phyloP scores from a whole-genome alignment of 1,140 invertebrate species.

The Notospermus geniculatus region DNA sequence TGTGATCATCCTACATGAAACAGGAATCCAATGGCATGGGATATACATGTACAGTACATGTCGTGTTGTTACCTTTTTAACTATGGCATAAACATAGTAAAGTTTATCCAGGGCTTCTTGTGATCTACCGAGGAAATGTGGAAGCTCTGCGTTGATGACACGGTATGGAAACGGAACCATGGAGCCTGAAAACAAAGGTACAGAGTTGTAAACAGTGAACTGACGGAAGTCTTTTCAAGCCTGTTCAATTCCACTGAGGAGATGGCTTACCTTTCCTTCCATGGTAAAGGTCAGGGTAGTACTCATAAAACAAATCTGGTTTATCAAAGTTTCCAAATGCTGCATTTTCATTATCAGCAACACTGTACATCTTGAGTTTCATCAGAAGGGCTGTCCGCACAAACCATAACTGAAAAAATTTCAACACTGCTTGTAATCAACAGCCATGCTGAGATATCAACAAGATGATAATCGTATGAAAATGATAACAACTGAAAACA shows the following conservation, averaged over 20 bases:
- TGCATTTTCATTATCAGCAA: slow-evolving; percentile 70
- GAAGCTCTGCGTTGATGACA: slow-evolving; percentile 77
- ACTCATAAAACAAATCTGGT: slow-evolving; percentile 88
- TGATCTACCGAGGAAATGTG: slow-evolving; percentile 72
- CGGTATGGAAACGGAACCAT: slow-evolving; percentile 89
- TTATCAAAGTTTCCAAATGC: slow-evolving; percentile 82
- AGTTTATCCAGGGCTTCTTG: slow-evolving; percentile 77
- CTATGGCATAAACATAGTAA: slow-evolving; percentile 70
- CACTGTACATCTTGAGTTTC: slow-evolving; percentile 73
- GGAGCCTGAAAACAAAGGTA: slow-evolving; percentile 60
- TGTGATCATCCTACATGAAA: too few species aligned
- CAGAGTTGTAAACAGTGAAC: background rate
- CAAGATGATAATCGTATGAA: background rate
- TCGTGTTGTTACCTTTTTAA: slow-evolving; percentile 74
- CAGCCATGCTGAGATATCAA: too few species aligned
- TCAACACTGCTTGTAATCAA: background rate
- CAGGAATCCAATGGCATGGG: too few species aligned
- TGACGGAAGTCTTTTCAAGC: too few species aligned
- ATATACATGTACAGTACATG: too few species aligned
- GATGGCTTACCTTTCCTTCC: slow-evolving; percentile 68
- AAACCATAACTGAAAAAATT: slow-evolving; percentile 76
- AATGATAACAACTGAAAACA: background rate
- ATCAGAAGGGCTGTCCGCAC: slow-evolving; percentile 80
- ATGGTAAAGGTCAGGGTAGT: slow-evolving; percentile 83
- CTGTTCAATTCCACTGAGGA: too few species aligned